Percentiles rank a stretch among this genome's conserved stretches.
Evolutionary conservation across 2,888 invertebrate genomes (phyloP).

Genomic region (Drosophila eohydei): DNA sequence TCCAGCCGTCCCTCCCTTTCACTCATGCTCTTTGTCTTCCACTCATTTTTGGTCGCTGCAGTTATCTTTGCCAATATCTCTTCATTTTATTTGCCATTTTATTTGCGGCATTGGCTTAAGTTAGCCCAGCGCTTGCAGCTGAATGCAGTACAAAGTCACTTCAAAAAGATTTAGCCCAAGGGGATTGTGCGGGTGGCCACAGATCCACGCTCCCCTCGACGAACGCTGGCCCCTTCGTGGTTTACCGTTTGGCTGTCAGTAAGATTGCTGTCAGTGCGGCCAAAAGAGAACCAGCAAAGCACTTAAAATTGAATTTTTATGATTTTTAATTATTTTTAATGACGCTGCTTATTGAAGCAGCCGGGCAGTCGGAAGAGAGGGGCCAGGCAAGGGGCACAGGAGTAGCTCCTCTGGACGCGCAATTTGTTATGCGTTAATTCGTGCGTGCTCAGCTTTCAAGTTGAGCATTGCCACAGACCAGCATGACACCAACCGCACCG

Average conservation of each 20-base stretch:
- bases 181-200: not conserved
- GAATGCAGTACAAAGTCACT: constrained; percentile 72
- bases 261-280: constrained; percentile 50
- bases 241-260: constrained; percentile 64
- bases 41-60: not conserved
- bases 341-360: constrained; percentile 75
- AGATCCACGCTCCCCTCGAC: not conserved
- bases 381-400: not conserved
- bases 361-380: not conserved
- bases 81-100: constrained; percentile 57
- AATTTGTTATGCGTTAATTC: constrained; percentile 81
- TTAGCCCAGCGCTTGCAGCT: constrained; percentile 52
- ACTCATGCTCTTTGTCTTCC: not conserved
- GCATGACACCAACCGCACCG: not conserved
- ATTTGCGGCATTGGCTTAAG: constrained; percentile 70
- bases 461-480: constrained; percentile 20
- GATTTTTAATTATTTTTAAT: constrained; percentile 84
- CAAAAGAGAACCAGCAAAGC: constrained; percentile 54
- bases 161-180: constrained; percentile 50
- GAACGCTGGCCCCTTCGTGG: constrained; percentile 30
- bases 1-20: not conserved
- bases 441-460: constrained; percentile 76
- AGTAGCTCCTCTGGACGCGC: constrained; percentile 58
- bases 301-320: constrained; percentile 83
- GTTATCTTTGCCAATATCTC: constrained; percentile 48